phyloP scores from a whole-genome alignment of 2,888 invertebrate species.

The Cheilosia urbana region DNA sequence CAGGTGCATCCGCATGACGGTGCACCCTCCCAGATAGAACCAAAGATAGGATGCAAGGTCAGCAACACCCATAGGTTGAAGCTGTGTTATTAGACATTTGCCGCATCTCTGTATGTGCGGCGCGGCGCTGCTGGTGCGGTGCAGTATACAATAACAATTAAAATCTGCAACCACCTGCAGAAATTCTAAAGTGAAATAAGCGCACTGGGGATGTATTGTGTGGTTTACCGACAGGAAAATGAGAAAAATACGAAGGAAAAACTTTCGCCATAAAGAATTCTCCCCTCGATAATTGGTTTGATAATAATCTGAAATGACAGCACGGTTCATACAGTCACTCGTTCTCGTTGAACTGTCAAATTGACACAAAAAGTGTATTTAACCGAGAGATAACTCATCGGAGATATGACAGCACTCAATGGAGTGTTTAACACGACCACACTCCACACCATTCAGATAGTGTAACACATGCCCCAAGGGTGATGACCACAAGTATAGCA shows the following conservation, averaged over 20 bases:
- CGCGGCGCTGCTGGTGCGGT: conserved; percentile 11
- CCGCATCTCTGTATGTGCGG: conserved; percentile 50
- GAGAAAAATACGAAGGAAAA: conserved; percentile 6
- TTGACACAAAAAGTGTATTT: conserved; percentile 28
- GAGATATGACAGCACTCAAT: conserved; percentile 33
- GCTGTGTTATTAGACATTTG: conserved; percentile 61
- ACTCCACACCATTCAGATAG: conserved; percentile 34
- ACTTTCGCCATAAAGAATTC: conserved; percentile 14
- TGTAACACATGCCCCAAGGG: conserved; percentile 41
- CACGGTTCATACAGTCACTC: background rate
- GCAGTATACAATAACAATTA: conserved; percentile 68
- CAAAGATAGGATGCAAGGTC: conserved; percentile 60
- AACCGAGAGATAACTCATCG: conserved; percentile 28
- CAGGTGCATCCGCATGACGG: conserved; percentile 69
- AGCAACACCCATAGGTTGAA: conserved; percentile 44
- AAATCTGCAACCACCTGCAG: conserved; percentile 71
- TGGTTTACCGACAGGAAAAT: background rate
- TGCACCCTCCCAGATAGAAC: background rate
- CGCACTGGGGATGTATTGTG: conserved; percentile 33
- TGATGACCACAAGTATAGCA: conserved; percentile 16
- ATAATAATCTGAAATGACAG: conserved; percentile 34
- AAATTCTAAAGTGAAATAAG: conserved; percentile 60
- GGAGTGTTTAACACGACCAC: conserved; percentile 42
- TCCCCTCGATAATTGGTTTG: conserved; percentile 45
- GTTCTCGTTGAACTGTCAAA: conserved; percentile 33